A percentile compares a stretch with the other conserved stretches of the same genome.
phyloP scores from a whole-genome alignment of 2,113 vertebrate species.

The Gorsachius goisagi region DNA sequence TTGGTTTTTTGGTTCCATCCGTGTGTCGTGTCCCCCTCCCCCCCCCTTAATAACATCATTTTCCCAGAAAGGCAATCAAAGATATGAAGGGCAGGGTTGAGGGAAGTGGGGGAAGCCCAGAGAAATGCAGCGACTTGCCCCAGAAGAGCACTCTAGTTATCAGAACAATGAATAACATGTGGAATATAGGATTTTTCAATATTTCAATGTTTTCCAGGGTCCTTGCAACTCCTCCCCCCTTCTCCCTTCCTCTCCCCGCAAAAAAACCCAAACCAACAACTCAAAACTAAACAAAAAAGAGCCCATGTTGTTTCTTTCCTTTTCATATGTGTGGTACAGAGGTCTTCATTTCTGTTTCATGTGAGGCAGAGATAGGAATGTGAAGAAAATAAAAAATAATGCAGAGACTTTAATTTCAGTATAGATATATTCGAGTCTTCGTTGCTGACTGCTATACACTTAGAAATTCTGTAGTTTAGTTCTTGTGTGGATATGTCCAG shows the following conservation, averaged over 20 bases:
- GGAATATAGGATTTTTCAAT: neutral
- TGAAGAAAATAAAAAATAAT: neutral
- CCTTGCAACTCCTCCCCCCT: neutral
- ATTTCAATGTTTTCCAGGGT: neutral
- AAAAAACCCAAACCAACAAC: neutral
- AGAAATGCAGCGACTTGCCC: neutral
- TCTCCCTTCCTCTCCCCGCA: no score
- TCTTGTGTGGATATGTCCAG: neutral
- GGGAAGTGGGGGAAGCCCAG: neutral
- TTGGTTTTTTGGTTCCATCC: no score
- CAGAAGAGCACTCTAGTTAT: neutral
- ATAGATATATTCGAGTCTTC: neutral
- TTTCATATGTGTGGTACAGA: neutral
- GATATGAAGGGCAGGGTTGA: accelerated
- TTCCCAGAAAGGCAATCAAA: neutral
- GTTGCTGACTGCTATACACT: neutral
- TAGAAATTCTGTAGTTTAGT: neutral
- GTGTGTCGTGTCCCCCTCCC: no score
- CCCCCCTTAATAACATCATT: neutral
- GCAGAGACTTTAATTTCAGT: neutral
- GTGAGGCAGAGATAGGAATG: neutral
- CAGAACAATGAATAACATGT: neutral
- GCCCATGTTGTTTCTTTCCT: neutral
- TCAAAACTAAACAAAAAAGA: neutral
- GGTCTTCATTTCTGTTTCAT: neutral